phyloP scores from a whole-genome alignment of 1,140 invertebrate species.

The Achatina immaculata region DNA sequence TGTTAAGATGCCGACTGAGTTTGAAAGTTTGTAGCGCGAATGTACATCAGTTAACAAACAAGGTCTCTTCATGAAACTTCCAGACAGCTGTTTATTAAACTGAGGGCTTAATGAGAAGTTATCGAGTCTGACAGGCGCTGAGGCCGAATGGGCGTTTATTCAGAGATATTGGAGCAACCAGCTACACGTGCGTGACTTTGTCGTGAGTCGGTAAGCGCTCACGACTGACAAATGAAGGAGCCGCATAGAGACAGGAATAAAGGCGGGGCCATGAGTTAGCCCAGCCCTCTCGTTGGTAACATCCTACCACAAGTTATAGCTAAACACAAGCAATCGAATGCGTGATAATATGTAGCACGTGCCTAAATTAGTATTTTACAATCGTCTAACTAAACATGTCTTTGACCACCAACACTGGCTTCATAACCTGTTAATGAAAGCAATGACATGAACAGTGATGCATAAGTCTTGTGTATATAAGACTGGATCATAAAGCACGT shows the following conservation, averaged over 20 bases:
- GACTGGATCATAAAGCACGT: too few species aligned
- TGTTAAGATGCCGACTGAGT: too few species aligned
- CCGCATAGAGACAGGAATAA: not conserved
- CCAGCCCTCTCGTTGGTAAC: not conserved
- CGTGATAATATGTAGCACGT: not conserved
- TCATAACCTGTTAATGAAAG: too few species aligned
- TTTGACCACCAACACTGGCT: too few species aligned
- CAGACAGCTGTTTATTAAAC: slow-evolving; percentile 6
- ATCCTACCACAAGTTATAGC: not conserved
- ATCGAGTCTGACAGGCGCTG: not conserved
- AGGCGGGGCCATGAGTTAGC: not conserved
- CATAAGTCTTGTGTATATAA: too few species aligned
- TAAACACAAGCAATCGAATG: not conserved
- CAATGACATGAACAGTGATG: too few species aligned
- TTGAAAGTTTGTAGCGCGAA: too few species aligned
- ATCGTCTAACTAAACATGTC: too few species aligned
- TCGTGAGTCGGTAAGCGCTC: slow-evolving; percentile 8
- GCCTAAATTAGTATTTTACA: not conserved
- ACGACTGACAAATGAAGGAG: not conserved
- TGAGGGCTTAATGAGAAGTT: not conserved
- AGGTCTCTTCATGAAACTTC: too few species aligned
- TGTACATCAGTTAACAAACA: too few species aligned
- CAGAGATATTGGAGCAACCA: not conserved
- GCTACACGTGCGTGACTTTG: not conserved
- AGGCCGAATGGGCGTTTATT: not conserved